Conservation (phyloP, 1,140 invertebrate genomes). For the Mizuhopecten yessoensis region DNA sequence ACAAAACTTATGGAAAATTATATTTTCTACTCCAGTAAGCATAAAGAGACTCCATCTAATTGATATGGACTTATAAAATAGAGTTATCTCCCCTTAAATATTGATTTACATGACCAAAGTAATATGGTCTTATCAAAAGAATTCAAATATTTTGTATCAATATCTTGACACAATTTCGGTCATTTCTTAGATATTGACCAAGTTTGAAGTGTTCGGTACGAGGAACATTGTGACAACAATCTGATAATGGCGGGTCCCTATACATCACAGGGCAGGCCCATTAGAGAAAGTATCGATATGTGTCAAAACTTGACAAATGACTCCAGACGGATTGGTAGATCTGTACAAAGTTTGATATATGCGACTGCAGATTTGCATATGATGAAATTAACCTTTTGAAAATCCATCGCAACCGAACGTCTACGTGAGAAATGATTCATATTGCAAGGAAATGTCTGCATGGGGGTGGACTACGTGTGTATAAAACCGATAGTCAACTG, state of each 20-base stretch:
- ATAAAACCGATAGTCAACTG: not conserved
- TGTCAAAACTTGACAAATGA: not conserved
- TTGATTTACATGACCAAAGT: too few species aligned
- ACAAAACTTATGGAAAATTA: too few species aligned
- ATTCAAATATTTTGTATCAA: too few species aligned
- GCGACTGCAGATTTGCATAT: not conserved
- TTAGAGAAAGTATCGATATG: not conserved
- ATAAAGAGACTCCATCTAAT: too few species aligned
- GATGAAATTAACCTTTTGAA: constrained; percentile 33
- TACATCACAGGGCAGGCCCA: not conserved
- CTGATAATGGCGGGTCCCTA: not conserved
- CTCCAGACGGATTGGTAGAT: not conserved
- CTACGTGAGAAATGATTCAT: not conserved
- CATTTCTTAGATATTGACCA: constrained; percentile 1
- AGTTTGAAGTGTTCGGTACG: not conserved
- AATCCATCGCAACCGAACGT: not conserved
- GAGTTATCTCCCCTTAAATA: too few species aligned
- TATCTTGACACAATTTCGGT: constrained; percentile 6
- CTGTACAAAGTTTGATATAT: not conserved
- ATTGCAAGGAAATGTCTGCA: not conserved
- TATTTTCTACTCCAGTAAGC: too few species aligned
- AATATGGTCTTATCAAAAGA: too few species aligned
- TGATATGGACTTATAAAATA: too few species aligned
- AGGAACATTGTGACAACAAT: not conserved
- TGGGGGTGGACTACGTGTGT: not conserved